Percentiles rank a stretch among this genome's conserved stretches.
These are phyloP conservation scores for Caenorhabditis sulstoni DNA, from an alignment of 2,888 invertebrate species.

Conservation along the genomic window DNA sequence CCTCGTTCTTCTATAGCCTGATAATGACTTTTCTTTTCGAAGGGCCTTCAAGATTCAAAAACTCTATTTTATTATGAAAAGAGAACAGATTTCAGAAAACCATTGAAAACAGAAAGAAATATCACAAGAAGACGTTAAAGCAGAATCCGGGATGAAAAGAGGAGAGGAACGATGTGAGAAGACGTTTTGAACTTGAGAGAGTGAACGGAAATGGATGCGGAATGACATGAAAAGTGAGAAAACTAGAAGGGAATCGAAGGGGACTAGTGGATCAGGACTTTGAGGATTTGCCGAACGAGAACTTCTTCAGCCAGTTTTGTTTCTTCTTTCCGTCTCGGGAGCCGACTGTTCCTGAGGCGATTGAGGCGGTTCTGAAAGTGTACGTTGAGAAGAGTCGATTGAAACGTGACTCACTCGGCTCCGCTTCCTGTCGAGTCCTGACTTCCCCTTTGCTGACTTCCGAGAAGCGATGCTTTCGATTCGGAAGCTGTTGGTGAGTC, in stretches of 20 bases:
- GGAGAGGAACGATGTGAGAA: no score
- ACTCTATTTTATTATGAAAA: no score
- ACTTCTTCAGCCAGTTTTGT: conserved; percentile 53
- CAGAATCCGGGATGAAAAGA: conserved; percentile 25
- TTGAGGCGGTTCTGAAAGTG: conserved; percentile 43
- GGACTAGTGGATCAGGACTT: conserved; percentile 22
- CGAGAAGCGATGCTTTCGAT: conserved; percentile 32
- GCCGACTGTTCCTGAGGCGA: conserved; percentile 46
- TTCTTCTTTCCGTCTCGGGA: conserved; percentile 48
- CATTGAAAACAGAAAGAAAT: no score
- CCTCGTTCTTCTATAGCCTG: no score
- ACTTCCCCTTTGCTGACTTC: conserved; percentile 28
- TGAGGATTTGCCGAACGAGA: conserved; percentile 51
- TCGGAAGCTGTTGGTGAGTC: conserved; percentile 58
- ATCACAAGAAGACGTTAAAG: conserved; percentile 16
- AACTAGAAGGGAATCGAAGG: not conserved
- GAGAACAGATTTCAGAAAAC: no score
- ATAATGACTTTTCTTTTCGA: no score
- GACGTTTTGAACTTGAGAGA: conserved; percentile 29
- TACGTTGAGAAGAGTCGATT: not conserved
- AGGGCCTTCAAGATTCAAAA: no score
- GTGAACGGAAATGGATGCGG: conserved; percentile 7
- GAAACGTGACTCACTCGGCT: conserved; percentile 32
- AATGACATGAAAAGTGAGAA: conserved; percentile 4
- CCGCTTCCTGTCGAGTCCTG: conserved; percentile 52